These are phyloP conservation scores for Gavia stellata DNA, from an alignment of 2,113 vertebrate genomes.

Conservation along the genomic window DNA sequence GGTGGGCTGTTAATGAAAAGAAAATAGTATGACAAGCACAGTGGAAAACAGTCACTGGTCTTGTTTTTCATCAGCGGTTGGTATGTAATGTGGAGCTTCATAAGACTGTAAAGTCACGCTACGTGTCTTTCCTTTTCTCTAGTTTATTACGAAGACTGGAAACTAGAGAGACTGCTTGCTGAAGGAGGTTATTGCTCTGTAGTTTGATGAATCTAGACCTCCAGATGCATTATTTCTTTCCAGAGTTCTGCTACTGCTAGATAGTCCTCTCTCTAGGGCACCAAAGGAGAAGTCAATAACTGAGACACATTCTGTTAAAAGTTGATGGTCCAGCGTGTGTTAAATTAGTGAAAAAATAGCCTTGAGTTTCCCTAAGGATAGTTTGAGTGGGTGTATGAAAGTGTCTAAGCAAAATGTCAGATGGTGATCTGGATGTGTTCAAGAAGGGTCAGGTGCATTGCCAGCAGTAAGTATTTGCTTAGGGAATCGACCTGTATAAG, in stretches of 20 bases:
- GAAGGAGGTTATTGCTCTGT: background rate
- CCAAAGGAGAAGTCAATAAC: background rate
- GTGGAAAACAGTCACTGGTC: background rate
- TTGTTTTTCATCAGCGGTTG: background rate
- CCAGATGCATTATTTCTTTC: background rate
- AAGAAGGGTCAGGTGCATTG: background rate
- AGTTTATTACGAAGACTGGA: background rate
- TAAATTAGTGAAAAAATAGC: background rate
- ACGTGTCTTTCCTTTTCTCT: background rate
- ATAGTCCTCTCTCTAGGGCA: background rate
- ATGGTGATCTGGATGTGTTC: background rate
- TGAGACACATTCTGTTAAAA: background rate
- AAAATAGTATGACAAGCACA: background rate
- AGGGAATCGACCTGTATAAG: background rate
- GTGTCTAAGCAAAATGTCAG: constrained; percentile 23
- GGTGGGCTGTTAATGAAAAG: background rate
- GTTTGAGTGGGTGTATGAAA: background rate
- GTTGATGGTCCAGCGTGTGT: background rate
- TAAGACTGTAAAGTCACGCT: background rate
- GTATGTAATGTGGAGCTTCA: background rate
- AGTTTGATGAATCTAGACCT: background rate
- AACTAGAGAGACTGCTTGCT: background rate
- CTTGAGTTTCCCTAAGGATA: background rate
- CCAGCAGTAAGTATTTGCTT: background rate
- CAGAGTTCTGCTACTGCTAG: background rate